phyloP scores from a whole-genome alignment of 2,797 vertebrate genomes.

The Nannoperca obscura region DNA sequence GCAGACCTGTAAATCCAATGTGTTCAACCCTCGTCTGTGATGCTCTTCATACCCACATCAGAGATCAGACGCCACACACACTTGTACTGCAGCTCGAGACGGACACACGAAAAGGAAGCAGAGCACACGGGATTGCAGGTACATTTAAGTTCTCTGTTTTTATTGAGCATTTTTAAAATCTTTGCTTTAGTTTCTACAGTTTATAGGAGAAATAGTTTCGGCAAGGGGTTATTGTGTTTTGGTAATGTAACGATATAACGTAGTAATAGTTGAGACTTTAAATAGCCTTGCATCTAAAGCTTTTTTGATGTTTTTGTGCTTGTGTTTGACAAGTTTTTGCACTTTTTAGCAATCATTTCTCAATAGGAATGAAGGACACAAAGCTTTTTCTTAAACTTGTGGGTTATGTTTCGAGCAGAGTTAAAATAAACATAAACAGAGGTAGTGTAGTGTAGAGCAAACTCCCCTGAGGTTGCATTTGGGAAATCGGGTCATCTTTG shows the following conservation, averaged over 20 bases:
- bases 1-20: constrained; percentile 47
- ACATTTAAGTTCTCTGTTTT: constrained; percentile 18
- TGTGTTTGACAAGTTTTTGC: not conserved
- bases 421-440: not conserved
- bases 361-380: not conserved
- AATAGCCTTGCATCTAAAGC: not conserved
- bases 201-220: not conserved
- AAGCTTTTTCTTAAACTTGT: not conserved
- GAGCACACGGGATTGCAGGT: constrained; percentile 51
- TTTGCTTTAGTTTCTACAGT: not conserved
- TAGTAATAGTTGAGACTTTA: not conserved
- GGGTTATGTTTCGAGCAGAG: not conserved
- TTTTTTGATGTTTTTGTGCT: not conserved
- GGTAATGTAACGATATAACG: not conserved
- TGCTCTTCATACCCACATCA: constrained; percentile 28
- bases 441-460: not conserved
- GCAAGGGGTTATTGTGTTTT: not conserved
- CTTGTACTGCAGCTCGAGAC: constrained; percentile 25
- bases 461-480: constrained; percentile 2
- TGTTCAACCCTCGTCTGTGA: constrained; percentile 33
- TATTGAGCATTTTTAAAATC: constrained; percentile 8
- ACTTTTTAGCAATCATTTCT: not conserved
- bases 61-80: constrained; percentile 21
- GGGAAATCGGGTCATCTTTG: not conserved
- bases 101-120: constrained; percentile 31